Base-by-base conservation (phyloP, 1,140 invertebrate genomes). In the Anthonomus grandis region DNA sequence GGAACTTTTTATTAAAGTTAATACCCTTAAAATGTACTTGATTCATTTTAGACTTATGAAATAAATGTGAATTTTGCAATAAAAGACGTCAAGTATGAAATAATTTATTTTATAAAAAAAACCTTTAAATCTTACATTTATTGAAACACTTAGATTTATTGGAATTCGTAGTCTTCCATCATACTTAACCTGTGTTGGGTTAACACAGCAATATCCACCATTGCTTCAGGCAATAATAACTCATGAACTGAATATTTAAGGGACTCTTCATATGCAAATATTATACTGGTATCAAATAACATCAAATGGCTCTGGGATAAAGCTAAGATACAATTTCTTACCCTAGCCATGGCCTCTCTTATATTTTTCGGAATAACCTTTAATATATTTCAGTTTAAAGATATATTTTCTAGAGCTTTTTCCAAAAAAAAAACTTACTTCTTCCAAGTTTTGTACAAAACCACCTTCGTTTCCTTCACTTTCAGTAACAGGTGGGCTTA, bases 181-280 rank as follows among this genome's bases (percentile, higher is more conserved):
- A 71, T 61, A 23, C 66, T 63, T 9, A 89, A 74, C 64, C 83
- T 77, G 41, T 85, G 81, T 67, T 86, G 83, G 8, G 86, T 86
- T 46, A 86, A 73, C 34, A 86, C 72, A 1, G 84, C 84, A 21
- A 96, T 75, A 75, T 95, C 87, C 13, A 87, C 75, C 76, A 90
- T 90, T 1, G 86, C 81, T 72, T 93, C 90, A 4, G 91, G 86
- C 62, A 87, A 82, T 1, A 95, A 71, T 2, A 96, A 72, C 51
- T 95, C 88, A 52, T 84, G 83, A 39, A 90, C 83, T 37, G 81
- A 70, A 73, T 93, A 95, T 71, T 91, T 90, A 1, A 83, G 69
- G 13, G 93, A 95, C 64, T 90, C 89, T 66, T 98, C 93, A 74
- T 86, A 97, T 1, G 93, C 92, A 70, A 90, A 92, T 42, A 88